A percentile compares a stretch with the other conserved stretches of the same genome.
Evolutionary conservation across 37 sponge, comb jelly and placozoan genomes (phyloP).

Genomic region (Crambe crambe): DNA sequence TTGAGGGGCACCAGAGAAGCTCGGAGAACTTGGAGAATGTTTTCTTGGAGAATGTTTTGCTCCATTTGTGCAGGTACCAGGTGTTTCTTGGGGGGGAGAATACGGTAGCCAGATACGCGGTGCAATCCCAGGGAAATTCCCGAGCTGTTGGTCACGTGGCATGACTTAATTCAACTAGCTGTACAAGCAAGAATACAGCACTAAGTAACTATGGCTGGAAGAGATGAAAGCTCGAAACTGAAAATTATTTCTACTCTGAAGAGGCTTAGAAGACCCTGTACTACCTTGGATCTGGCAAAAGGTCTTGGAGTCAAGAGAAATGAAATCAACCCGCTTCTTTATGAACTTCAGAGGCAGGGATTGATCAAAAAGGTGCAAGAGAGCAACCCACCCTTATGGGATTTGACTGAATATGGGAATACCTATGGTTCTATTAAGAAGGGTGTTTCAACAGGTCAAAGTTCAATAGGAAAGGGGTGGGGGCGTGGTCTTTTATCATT

Average conservation of each 20-base stretch:
- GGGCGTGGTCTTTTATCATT: slow-evolving; percentile 19
- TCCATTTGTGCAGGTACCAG: too few species aligned
- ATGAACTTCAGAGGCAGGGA: slow-evolving; percentile 53
- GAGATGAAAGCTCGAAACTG: not conserved
- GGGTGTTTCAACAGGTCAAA: not conserved
- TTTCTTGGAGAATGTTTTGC: too few species aligned
- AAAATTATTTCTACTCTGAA: not conserved
- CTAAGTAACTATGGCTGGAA: not conserved
- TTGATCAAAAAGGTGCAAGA: slow-evolving; percentile 34
- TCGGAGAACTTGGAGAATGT: not conserved
- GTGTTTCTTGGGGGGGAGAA: too few species aligned
- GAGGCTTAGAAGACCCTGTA: slow-evolving; percentile 18
- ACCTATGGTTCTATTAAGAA: not conserved
- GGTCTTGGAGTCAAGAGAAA: slow-evolving; percentile 38
- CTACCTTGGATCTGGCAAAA: slow-evolving; percentile 69
- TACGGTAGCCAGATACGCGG: too few species aligned
- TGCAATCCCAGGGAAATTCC: too few species aligned
- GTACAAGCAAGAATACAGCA: not conserved
- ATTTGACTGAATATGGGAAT: not conserved
- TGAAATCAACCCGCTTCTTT: slow-evolving; percentile 74
- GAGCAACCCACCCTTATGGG: slow-evolving; percentile 61
- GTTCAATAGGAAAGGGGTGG: slow-evolving; percentile 35
- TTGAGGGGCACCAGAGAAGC: not conserved
- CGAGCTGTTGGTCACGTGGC: too few species aligned
- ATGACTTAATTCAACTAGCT: too few species aligned